Base-by-base conservation (phyloP, 2,113 vertebrate genomes). In the Hoplias malabaricus region DNA sequence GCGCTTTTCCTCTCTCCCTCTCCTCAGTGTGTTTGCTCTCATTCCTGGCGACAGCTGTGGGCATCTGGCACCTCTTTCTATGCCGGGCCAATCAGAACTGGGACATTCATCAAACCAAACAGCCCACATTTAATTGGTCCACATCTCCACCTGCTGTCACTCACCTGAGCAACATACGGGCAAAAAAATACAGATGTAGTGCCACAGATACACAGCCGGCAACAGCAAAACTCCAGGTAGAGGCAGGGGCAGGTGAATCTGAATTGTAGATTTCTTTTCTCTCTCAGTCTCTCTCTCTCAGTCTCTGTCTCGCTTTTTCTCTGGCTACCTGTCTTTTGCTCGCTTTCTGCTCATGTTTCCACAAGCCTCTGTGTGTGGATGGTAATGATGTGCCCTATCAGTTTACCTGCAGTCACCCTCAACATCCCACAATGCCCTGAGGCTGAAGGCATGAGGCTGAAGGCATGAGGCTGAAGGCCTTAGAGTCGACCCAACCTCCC, bases 81-180 rank as follows among this genome's bases (percentile, higher is more conserved):
- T 83, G 80, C 66, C 81, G 84, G 87, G 84, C 88, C 88, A 82
- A 82, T 74, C 69, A 86, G 88, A n/a, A 88, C 84, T 87, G 85
- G 80, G 85, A 84, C 83, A 91, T 92, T 92, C 89, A 92, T 92
- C 90, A 89, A 90, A 84, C 86, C 87, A 87, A 91, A 87, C 89
- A 91, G 87, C 82, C 84, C 74, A 80, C 81, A 84, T 91, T 84
- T 92, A 92, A 93, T 93, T 93, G 92, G 92, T 87, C 87, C 80
- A 85, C 87, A 88, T 90, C 86, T 81, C 86, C 86, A 89, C 87
- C 88, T 90, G 89, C 91, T 93, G 92, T 92, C 92, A 92, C 87
- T 93, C 90, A 91, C 86, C 84, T 86, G 83, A 80, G 86, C 87
- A 79, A 83, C 86, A 73, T 69, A 72, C 80, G 75, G 85, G 86